Evolutionary conservation across 2,113 vertebrate genomes (phyloP).

Genomic region (Leiothrix lutea): DNA sequence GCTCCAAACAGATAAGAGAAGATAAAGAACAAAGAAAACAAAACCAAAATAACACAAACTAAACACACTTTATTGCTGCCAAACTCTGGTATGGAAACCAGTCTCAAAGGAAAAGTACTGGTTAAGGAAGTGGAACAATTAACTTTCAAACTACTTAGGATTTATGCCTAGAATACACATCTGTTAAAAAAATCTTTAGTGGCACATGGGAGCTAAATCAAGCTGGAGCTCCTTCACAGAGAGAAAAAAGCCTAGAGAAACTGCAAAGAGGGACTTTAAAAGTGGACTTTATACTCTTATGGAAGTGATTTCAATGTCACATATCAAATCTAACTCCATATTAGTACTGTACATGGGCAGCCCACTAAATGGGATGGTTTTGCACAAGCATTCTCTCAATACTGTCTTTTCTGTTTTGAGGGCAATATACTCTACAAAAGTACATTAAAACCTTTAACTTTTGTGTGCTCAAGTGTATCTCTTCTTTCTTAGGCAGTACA

Average conservation of each 20-base stretch:
- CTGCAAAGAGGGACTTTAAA: background rate
- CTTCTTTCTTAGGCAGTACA: background rate
- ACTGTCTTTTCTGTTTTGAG: background rate
- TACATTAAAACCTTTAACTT: background rate
- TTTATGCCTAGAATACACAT: background rate
- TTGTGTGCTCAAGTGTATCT: background rate
- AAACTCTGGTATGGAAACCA: background rate
- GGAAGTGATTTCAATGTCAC: background rate
- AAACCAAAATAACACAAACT: background rate
- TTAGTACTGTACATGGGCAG: background rate
- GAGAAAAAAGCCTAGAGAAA: background rate
- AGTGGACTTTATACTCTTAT: background rate
- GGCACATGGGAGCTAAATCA: background rate
- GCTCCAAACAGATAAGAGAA: background rate
- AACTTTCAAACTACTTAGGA: background rate
- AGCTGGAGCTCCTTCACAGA: background rate
- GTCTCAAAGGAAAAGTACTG: background rate
- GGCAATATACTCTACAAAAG: background rate
- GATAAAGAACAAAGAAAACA: background rate
- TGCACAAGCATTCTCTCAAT: background rate
- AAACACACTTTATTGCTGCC: background rate
- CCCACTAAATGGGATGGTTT: background rate
- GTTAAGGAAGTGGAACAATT: background rate
- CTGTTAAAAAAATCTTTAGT: background rate
- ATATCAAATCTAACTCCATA: background rate